These are phyloP conservation scores for Cryptocephalus primarius DNA, from an alignment of 2,888 invertebrate species.

Conservation along the genomic window DNA sequence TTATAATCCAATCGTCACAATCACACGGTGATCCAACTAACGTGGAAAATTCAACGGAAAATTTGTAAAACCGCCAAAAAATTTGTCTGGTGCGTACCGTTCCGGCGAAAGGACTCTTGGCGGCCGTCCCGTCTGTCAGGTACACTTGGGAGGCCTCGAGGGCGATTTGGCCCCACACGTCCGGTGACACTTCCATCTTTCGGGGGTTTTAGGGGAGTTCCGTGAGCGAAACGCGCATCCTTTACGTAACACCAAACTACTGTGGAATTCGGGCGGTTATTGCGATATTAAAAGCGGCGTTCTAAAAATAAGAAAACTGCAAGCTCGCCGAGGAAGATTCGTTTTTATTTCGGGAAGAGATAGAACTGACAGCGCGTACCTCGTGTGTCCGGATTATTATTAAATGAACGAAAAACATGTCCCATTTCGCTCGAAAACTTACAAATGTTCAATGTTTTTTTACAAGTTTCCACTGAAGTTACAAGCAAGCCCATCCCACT, in stretches of 20 bases:
- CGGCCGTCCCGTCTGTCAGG: conserved; percentile 65
- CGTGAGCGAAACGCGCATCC: background rate
- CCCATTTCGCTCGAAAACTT: too few relatives aligned
- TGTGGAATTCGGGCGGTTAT: conserved; percentile 1
- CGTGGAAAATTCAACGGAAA: too few relatives aligned
- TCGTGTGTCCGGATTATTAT: too few relatives aligned
- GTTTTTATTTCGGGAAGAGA: background rate
- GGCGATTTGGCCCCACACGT: conserved; percentile 84
- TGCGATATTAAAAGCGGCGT: conserved; percentile 5
- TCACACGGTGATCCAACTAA: too few relatives aligned
- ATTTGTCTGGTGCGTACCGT: conserved; percentile 51
- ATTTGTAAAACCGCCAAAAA: too few relatives aligned
- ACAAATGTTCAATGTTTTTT: too few relatives aligned
- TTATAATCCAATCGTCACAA: too few relatives aligned
- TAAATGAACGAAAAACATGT: too few relatives aligned
- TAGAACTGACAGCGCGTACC: too few relatives aligned
- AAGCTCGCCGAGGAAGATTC: background rate
- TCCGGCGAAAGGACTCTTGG: conserved; percentile 71
- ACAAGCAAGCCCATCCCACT: too few relatives aligned
- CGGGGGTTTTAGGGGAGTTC: background rate
- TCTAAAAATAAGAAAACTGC: conserved; percentile 17
- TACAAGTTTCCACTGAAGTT: too few relatives aligned
- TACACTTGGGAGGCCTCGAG: conserved; percentile 80
- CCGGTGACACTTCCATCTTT: conserved; percentile 35
- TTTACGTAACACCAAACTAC: conserved; percentile 5